Evolutionary conservation across 1,140 invertebrate genomes (phyloP), one percentile per base, ranked within the genome.

Genomic region (Drosophila aff.): DNA sequence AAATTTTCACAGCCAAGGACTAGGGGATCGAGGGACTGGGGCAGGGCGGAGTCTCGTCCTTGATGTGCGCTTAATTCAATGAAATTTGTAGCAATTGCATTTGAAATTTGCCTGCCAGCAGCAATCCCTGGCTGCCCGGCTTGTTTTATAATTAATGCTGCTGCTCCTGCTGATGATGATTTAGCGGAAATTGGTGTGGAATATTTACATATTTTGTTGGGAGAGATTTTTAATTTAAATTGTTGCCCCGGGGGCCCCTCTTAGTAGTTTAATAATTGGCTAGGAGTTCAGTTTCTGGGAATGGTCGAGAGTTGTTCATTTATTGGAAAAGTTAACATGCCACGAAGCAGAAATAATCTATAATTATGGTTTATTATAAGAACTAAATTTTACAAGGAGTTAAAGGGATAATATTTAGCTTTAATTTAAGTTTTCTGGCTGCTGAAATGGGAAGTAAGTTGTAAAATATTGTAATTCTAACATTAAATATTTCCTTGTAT

Each of bases 41-140:
- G 10, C 16, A 28, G 47, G 16, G 23, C 23, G 6, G 8, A 26
- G 15, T 9, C 1, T 50, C 11, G 81, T n/a, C 76, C 66, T 67
- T 76, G 46, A 74, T 80, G 46, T 55, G 47, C 36, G 61, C 52
- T 49, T 82, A 86, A 86, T 66, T 76, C 58, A 69, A 60, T 52
- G 41, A 79, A 86, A 80, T 86, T 87, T 80, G 64, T 82, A 73
- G 72, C 67, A 80, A 87, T 83, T 77, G 84, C 80, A 80, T 77
- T 89, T 83, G 57, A 83, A 86, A 82, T 73, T 86, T 41, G 26
- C 36, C 53, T n/a, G 52, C 23, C 18, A 49, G 4, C 23, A 50
- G 47, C 41, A 53, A 55, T 38, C 52, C 36, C 77, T 59, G 58
- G 15, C 43, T n/a, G 21, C 28, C 18, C 49, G 28, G 41, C 40